These are phyloP conservation scores for Euphonia xanthogaster DNA, from an alignment of 2,797 vertebrate genomes.

Conservation along the genomic window DNA sequence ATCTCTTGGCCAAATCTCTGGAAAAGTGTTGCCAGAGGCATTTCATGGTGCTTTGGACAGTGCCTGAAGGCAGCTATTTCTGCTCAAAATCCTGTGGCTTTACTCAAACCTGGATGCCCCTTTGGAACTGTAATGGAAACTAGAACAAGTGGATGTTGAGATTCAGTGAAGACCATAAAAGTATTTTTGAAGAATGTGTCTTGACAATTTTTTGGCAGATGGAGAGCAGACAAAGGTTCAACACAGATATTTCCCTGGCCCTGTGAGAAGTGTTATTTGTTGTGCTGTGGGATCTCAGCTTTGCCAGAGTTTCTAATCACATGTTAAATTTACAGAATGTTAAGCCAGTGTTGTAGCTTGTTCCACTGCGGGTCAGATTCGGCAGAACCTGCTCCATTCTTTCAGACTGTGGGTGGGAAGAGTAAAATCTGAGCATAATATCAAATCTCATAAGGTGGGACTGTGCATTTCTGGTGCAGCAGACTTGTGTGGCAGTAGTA, in stretches of 20 bases:
- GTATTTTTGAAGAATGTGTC: conserved; percentile 56
- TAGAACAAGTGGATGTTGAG: conserved; percentile 54
- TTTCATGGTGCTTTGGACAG: neutral
- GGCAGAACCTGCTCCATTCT: neutral
- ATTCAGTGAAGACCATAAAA: conserved; percentile 22
- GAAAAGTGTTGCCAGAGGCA: neutral
- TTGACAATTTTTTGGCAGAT: conserved; percentile 68
- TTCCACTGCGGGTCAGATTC: neutral
- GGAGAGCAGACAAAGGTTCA: conserved; percentile 26
- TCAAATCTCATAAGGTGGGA: neutral
- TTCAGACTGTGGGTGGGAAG: neutral
- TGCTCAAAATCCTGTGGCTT: neutral
- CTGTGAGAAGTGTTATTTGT: conserved; percentile 14
- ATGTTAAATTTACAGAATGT: conserved; percentile 14
- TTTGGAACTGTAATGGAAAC: conserved; percentile 52
- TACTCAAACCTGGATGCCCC: conserved; percentile 22
- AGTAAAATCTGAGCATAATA: neutral
- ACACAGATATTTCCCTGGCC: conserved; percentile 34
- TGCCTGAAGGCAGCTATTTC: neutral
- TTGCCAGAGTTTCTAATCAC: conserved; percentile 53
- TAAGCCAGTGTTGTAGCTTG: neutral
- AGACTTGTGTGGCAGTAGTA: neutral
- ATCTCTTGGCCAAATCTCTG: neutral
- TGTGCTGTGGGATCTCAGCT: neutral
- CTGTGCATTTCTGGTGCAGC: neutral